Conservation (phyloP, 2,113 vertebrate genomes). For the Microtus ochrogaster region DNA sequence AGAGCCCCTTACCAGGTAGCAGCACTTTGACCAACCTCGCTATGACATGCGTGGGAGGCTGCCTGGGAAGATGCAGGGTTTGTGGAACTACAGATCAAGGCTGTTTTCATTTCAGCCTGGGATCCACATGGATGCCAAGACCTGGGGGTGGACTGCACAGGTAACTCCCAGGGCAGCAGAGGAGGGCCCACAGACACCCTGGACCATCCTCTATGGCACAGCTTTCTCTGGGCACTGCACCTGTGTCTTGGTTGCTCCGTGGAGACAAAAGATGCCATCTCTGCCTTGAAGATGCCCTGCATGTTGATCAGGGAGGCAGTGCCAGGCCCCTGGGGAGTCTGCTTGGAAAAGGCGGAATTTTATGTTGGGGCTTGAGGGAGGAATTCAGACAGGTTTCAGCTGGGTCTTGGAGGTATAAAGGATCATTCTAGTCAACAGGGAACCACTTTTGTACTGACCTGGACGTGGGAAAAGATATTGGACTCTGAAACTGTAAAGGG, state of each 20-base stretch:
- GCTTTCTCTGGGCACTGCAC: accelerated
- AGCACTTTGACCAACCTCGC: not conserved
- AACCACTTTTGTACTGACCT: not conserved
- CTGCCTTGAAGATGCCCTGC: not conserved
- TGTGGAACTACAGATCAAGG: not conserved
- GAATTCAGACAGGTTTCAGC: not conserved
- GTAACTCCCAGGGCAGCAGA: not conserved
- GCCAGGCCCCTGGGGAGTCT: not conserved
- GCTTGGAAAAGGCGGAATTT: not conserved
- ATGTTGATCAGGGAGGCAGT: not conserved
- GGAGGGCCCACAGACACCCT: accelerated
- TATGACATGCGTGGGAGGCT: too few relatives aligned
- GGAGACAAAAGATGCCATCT: not conserved
- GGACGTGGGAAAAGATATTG: not conserved
- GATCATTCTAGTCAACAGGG: not conserved
- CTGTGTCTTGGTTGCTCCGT: not conserved
- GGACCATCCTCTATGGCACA: accelerated
- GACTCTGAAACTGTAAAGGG: not conserved
- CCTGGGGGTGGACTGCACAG: not conserved
- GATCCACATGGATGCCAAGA: not conserved
- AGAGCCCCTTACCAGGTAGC: not conserved
- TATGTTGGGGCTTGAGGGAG: not conserved
- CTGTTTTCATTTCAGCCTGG: not conserved
- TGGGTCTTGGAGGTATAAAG: not conserved
- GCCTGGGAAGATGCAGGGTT: not conserved